Conservation (phyloP, 2,113 vertebrate genomes). For the Typhlomys cinereus region DNA sequence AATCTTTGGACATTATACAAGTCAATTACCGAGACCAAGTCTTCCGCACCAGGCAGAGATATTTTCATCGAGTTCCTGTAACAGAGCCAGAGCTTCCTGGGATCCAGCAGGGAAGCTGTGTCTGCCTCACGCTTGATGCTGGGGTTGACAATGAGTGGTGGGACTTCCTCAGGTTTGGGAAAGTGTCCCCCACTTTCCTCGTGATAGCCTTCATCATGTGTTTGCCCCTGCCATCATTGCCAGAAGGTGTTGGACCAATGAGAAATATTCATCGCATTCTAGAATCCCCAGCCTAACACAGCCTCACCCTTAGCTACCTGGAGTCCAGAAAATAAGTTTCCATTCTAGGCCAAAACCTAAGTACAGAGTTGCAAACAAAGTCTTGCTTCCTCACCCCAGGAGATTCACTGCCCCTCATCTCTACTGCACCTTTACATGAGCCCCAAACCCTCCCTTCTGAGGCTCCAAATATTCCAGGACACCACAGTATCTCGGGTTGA, state of each 20-base stretch:
- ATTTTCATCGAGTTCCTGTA: constrained; percentile 56
- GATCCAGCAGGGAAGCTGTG: not conserved
- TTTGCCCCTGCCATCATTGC: not conserved
- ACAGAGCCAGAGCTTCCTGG: constrained; percentile 30
- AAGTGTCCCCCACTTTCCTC: not conserved
- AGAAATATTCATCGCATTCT: not conserved
- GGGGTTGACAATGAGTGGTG: not conserved
- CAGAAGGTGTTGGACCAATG: not conserved
- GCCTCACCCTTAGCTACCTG: not conserved
- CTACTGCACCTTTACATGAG: not conserved
- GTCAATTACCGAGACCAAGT: constrained; percentile 72
- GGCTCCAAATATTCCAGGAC: not conserved
- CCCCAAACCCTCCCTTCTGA: not conserved
- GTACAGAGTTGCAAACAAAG: not conserved
- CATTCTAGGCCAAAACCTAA: not conserved
- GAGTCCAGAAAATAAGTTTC: not conserved
- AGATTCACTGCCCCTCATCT: not conserved
- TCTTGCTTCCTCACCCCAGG: not conserved
- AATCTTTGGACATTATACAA: constrained; percentile 71
- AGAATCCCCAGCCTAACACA: not conserved
- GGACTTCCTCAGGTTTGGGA: not conserved
- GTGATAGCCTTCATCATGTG: not conserved
- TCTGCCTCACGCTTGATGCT: not conserved
- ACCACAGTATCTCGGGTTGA: not conserved
- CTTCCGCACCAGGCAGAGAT: constrained; percentile 56